These are phyloP conservation scores for Brachionus angularis DNA, from an alignment of 1,140 invertebrate species.

Conservation along the genomic window DNA sequence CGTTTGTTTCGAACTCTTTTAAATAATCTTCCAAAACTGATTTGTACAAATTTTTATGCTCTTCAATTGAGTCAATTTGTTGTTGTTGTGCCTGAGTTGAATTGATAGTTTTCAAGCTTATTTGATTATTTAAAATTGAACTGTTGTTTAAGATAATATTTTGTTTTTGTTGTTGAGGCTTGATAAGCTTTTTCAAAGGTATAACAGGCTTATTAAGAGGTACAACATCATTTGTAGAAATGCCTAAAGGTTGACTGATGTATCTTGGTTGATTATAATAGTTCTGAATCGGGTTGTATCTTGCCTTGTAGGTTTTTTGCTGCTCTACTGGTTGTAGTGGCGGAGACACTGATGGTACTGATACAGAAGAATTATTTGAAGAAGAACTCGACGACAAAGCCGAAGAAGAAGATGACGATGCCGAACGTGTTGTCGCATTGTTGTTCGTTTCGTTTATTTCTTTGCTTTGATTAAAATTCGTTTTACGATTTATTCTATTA, in stretches of 20 bases:
- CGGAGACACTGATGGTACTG: slow-evolving; percentile 8
- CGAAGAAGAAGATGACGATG: not conserved
- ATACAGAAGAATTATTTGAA: too few species aligned
- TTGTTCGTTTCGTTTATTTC: slow-evolving; percentile 6
- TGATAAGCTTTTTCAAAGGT: too few species aligned
- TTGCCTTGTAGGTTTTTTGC: not conserved
- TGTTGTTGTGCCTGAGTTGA: too few species aligned
- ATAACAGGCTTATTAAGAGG: not conserved
- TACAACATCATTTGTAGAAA: not conserved
- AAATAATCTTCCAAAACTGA: slow-evolving; percentile 10
- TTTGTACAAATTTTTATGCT: too few species aligned
- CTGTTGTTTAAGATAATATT: too few species aligned
- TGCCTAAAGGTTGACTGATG: too few species aligned
- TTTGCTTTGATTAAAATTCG: too few species aligned
- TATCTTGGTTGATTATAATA: not conserved
- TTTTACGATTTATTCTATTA: too few species aligned
- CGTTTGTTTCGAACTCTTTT: not conserved
- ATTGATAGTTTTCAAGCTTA: too few species aligned
- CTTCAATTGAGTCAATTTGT: too few species aligned
- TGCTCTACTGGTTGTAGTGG: not conserved
- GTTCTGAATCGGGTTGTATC: not conserved
- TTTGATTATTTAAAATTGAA: too few species aligned
- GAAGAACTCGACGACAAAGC: not conserved
- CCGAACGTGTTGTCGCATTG: not conserved
- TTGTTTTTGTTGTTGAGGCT: too few species aligned